phyloP scores from a whole-genome alignment of 2,888 invertebrate species.

The Cryptus viduatorius region DNA sequence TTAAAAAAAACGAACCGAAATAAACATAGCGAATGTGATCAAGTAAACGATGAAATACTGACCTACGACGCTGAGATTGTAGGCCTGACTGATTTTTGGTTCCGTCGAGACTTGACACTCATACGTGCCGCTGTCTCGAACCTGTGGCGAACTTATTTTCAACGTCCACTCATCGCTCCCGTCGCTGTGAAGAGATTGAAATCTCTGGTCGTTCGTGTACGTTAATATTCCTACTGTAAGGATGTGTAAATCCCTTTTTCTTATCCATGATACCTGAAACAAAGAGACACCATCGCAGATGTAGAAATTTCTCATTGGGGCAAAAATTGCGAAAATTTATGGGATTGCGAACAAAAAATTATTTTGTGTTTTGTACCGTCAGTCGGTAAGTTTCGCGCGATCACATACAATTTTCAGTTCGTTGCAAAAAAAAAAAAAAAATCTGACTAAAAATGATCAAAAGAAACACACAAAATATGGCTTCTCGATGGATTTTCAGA shows the following conservation, averaged over 20 bases:
- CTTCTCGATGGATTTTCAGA: no score
- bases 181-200: conserved; percentile 90
- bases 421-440: no score
- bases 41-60: conserved; percentile 82
- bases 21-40: neutral
- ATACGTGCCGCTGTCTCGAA: conserved; percentile 89
- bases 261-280: conserved; percentile 93
- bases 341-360: no score
- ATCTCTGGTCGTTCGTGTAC: conserved; percentile 91
- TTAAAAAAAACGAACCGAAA: neutral
- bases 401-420: no score
- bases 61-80: conserved; percentile 92
- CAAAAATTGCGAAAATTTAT: neutral
- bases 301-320: neutral
- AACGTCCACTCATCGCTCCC: conserved; percentile 91
- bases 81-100: conserved; percentile 91
- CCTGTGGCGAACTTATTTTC: conserved; percentile 90
- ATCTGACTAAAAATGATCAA: no score
- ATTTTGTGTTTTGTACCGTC: no score
- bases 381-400: no score
- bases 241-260: conserved; percentile 93
- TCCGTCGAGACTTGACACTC: conserved; percentile 93
- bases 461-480: no score
- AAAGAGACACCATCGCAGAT: conserved; percentile 11
- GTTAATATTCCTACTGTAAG: conserved; percentile 90